Conservation (phyloP, 2,888 invertebrate species). For the Cataglyphis altisquamis region DNA sequence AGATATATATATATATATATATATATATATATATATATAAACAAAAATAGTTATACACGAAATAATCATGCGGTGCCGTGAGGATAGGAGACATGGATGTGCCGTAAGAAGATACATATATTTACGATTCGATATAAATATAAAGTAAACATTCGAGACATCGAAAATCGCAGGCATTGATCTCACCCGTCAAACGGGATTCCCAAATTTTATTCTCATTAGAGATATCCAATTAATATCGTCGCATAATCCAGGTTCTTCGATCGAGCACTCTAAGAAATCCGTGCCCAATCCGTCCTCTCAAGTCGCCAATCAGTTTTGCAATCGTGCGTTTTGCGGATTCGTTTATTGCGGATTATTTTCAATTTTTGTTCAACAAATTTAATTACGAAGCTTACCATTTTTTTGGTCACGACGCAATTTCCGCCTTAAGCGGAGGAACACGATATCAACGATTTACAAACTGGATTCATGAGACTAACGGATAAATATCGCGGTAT, state of each 20-base stretch:
- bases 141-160: constrained; percentile 74
- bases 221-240: constrained; percentile 42
- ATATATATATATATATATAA: constrained; percentile 13
- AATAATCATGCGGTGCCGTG: constrained; percentile 83
- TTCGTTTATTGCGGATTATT: not conserved
- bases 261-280: constrained; percentile 1
- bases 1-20: constrained; percentile 8
- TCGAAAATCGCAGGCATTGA: constrained; percentile 66
- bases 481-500: constrained; percentile 3
- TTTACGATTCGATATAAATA: constrained; percentile 59
- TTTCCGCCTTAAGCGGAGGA: constrained; percentile 13
- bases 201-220: constrained; percentile 33
- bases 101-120: constrained; percentile 80
- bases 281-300: not conserved
- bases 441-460: constrained; percentile 15
- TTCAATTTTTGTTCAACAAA: not conserved
- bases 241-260: not conserved
- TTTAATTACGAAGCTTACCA: constrained; percentile 28
- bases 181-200: constrained; percentile 68
- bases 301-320: constrained; percentile 18
- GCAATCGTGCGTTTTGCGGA: not conserved
- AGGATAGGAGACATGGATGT: constrained; percentile 85
- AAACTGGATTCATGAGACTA: constrained; percentile 41
- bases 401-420: not conserved
- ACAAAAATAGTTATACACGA: constrained; percentile 35